Evolutionary conservation across 1,140 invertebrate species (phyloP), one percentile per base, ranked within the genome.

Genomic region (Drosophila pseudoobscura): DNA sequence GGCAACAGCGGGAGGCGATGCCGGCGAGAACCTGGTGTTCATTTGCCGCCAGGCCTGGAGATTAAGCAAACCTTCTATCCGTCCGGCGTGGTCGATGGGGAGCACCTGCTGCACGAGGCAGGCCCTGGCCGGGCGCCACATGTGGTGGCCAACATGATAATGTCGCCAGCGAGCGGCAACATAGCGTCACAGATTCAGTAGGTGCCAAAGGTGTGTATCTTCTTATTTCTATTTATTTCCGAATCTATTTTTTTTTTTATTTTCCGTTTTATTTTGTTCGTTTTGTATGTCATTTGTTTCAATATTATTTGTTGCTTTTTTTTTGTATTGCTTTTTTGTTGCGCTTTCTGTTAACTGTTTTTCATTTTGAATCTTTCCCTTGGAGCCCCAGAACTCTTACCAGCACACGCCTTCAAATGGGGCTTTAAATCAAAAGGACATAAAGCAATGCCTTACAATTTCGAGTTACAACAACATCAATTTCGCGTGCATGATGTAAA

Each of bases 151-250:
- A 91, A 91, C 69, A 91, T 91, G 89, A 73, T 91, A 52, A 72
- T 90, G 80, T 90, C 89, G 57, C 89, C 89, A 41, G 65, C 64
- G 45, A 70, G 82, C 29, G 63, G 76, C 76, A 77, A 69, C 79
- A 68, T 80, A 84, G 68, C 90, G 90, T 91, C 90, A 91, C 90
- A 91, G 90, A 91, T 91, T 91, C 90, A 91, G 87, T 83, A 82
- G n/a, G 88, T 85, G 78, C 78, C 89, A 65, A 91, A 91, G 90
- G 90, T 91, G 91, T 91, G 90, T 91, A 91, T 91, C 74, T 80
- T 41, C 82, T 89, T 90, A 74, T 57, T 88, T 73, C 51, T 53
- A 59, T 72, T 60, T 75, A 75, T 75, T 75, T 60, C 71, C 56
- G 62, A 65, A 83, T 71, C 68, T 73, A 73, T 80, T 89, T 73